Percentiles rank a stretch among this genome's conserved stretches.
Evolutionary conservation across 2,888 invertebrate genomes (phyloP).

Genomic region (Bibio marci): DNA sequence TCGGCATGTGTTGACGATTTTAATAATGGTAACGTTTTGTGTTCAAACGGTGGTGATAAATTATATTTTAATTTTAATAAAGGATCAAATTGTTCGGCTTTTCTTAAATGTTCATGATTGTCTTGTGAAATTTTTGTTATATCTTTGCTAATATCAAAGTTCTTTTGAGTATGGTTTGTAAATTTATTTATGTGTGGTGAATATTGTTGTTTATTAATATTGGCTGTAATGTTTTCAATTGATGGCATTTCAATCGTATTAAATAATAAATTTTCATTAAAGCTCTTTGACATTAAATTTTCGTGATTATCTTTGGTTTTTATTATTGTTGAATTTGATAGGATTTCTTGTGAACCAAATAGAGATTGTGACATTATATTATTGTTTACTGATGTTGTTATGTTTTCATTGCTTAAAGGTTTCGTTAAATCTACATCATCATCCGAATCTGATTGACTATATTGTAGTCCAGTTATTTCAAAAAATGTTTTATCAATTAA

Average conservation of each 20-base stretch:
- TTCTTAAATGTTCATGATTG: neutral
- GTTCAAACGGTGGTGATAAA: constrained; percentile 7
- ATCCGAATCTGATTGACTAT: constrained; percentile 25
- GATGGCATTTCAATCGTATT: constrained; percentile 29
- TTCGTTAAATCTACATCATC: constrained; percentile 12
- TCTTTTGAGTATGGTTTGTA: neutral
- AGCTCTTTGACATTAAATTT: constrained; percentile 36
- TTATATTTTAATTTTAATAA: constrained; percentile 15
- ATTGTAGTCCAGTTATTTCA: constrained; percentile 16
- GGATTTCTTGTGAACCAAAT: constrained; percentile 11
- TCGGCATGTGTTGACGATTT: neutral
- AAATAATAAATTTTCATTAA: constrained; percentile 35
- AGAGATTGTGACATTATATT: constrained; percentile 25
- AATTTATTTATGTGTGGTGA: neutral
- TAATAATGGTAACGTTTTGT: neutral
- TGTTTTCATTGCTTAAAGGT: constrained; percentile 7
- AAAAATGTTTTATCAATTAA: constrained; percentile 40
- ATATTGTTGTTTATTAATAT: constrained; percentile 19
- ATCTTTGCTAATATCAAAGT: neutral
- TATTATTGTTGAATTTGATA: constrained; percentile 14
- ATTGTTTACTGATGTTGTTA: constrained; percentile 7
- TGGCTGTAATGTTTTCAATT: constrained; percentile 10
- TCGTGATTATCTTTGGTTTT: constrained; percentile 13
- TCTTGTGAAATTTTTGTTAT: neutral
- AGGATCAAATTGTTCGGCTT: constrained; percentile 9